Base-by-base conservation (phyloP, 2,888 invertebrate genomes). In the Drosophila nigritarsus region DNA sequence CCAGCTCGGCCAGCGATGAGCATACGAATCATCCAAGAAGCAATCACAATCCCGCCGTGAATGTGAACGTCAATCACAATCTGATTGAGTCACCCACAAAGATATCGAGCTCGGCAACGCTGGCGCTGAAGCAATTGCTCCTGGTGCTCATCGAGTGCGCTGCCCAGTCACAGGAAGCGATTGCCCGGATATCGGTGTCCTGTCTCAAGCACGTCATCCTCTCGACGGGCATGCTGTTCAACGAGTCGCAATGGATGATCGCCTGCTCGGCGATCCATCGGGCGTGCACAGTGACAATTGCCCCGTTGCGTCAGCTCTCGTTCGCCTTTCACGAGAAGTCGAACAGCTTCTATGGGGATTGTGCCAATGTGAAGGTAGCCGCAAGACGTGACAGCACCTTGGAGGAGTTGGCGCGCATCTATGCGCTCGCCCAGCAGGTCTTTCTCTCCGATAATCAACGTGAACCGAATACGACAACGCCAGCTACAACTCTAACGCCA, bases 331-430 rank as follows among this genome's bases (percentile, higher is more conserved):
- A 97, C 87, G 96, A 97, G 83, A 96, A 97, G 90, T 98, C 98
- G 0, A 97, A 98, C 87, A 98, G 98, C 91, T 99, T 98, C 93
- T 98, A 98, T 92, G 98, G 98, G 0, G 98, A 98, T 92, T 94
- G 96, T 79, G 97, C 97, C 13, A 97, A 97, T 69, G 98, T 98
- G 0, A 98, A 98, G 94, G 98, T 98, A 9, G 98, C 98, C 2
- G 98, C 98, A 0, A 94, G 98, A 54, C 95, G 96, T 69, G 98
- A 98, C 92, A 97, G 97, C 89, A 96, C 97, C 2, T 94, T 96
- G 15, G 96, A 96, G 75, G 98, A 98, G 91, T 96, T 97, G 88
- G 96, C 97, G 42, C 94, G 98, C 79, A 94, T 98, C 49, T 96
- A 97, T 87, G 97, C 98, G 38, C 95, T 99, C 88, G 97, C 98